phyloP scores from a whole-genome alignment of 2,888 invertebrate genomes.

The Dryobotodes eremita region DNA sequence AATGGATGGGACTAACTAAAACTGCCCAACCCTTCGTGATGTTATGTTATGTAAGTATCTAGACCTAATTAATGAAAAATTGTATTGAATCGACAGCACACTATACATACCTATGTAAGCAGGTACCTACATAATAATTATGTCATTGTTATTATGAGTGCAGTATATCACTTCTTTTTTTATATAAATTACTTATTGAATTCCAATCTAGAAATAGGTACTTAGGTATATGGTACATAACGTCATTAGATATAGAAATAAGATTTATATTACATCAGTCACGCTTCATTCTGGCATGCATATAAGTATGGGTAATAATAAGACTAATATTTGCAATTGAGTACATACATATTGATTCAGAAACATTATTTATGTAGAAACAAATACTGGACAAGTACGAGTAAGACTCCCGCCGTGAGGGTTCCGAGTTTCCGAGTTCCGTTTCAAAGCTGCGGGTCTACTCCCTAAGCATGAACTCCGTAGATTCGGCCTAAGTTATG shows the following conservation, averaged over 20 bases:
- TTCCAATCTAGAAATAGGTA: background rate
- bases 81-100: background rate
- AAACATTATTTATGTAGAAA: background rate
- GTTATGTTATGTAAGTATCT: background rate
- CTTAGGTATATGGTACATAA: too few species aligned
- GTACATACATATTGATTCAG: background rate
- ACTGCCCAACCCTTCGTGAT: too few species aligned
- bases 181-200: background rate
- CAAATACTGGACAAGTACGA: background rate
- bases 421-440: background rate
- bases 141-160: background rate
- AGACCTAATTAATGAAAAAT: constrained; percentile 25
- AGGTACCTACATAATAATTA: too few species aligned
- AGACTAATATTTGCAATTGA: background rate
- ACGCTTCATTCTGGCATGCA: background rate
- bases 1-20: background rate
- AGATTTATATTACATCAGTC: background rate
- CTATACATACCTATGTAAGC: too few species aligned
- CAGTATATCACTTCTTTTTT: constrained; percentile 7
- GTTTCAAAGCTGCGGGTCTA: background rate
- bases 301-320: background rate
- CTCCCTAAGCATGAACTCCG: too few species aligned
- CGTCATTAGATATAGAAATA: background rate
- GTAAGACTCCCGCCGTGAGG: background rate
- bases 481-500: too few species aligned